phyloP scores from a whole-genome alignment of 2,888 invertebrate genomes.

The Azorinus chamasolen region DNA sequence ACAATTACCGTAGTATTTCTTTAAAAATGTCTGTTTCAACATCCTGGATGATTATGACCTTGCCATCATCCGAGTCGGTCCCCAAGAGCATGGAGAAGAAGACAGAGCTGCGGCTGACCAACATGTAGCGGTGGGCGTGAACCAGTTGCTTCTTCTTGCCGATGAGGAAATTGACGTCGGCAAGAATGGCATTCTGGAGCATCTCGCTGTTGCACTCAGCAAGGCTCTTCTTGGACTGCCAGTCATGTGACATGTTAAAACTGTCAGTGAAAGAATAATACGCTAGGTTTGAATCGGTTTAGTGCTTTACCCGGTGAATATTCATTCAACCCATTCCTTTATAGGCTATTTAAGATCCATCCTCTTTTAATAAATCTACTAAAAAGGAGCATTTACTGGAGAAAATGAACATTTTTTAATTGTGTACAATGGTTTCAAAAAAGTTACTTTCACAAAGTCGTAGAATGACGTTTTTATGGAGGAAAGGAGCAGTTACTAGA shows the following conservation, averaged over 20 bases:
- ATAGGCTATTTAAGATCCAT: too few species aligned
- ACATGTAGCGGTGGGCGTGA: constrained; percentile 12
- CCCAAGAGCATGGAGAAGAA: constrained; percentile 11
- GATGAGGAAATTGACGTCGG: constrained; percentile 43
- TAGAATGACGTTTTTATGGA: too few species aligned
- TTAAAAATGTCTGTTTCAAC: constrained; percentile 16
- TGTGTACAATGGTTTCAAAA: too few species aligned
- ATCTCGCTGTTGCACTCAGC: constrained; percentile 45
- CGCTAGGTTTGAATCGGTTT: background rate
- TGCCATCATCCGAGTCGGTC: background rate
- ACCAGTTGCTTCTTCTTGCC: constrained; percentile 18
- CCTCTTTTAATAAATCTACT: too few species aligned
- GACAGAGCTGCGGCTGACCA: constrained; percentile 18
- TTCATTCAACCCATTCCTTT: too few species aligned
- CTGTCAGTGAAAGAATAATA: background rate
- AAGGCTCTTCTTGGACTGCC: constrained; percentile 47
- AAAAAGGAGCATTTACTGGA: too few species aligned
- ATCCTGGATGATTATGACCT: constrained; percentile 1
- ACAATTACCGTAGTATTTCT: constrained; percentile 9
- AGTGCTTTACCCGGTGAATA: too few species aligned
- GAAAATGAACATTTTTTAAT: too few species aligned
- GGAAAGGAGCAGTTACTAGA: too few species aligned
- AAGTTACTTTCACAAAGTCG: too few species aligned
- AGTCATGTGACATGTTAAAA: constrained; percentile 40
- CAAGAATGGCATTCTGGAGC: constrained; percentile 33